Evolutionary conservation across 92 coral and sea anemone genomes (phyloP).

Genomic region (Phenganax marumi): DNA sequence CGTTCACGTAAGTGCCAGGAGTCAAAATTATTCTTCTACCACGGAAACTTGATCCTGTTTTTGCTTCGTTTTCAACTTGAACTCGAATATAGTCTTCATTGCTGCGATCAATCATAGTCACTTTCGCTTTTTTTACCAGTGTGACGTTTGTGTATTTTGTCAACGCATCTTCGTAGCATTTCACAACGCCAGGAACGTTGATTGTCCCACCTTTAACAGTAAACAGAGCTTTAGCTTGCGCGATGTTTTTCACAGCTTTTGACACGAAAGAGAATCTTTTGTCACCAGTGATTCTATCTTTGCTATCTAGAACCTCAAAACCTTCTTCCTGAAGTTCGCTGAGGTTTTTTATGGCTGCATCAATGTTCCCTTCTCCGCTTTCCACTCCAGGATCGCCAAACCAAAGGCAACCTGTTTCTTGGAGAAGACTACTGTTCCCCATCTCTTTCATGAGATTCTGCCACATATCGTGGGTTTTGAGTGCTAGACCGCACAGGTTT

Average conservation of each 20-base stretch:
- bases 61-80: conserved; percentile 25
- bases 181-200: conserved; percentile 51
- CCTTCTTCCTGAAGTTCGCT: conserved; percentile 5
- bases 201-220: conserved; percentile 53
- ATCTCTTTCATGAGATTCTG: conserved; percentile 44
- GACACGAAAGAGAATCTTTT: conserved; percentile 46
- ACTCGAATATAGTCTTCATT: conserved; percentile 30
- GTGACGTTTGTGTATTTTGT: conserved; percentile 21
- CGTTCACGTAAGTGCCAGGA: conserved; percentile 47
- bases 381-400: conserved; percentile 53
- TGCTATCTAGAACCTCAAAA: conserved; percentile 44
- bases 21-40: conserved; percentile 49
- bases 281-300: conserved; percentile 41
- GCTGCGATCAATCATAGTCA: conserved; percentile 43
- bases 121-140: conserved; percentile 30
- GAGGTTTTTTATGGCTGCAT: conserved; percentile 43
- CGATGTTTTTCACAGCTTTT: conserved; percentile 38
- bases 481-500: conserved; percentile 48
- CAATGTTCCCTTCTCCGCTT: conserved; percentile 55
- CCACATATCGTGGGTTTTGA: conserved; percentile 42
- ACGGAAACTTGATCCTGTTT: conserved; percentile 8
- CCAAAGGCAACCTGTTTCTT: conserved; percentile 54
- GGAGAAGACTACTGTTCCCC: conserved; percentile 46
- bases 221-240: conserved; percentile 46
- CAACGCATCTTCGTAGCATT: conserved; percentile 36